phyloP scores from a whole-genome alignment of 1,140 invertebrate genomes.

The Nasonia longicornis region DNA sequence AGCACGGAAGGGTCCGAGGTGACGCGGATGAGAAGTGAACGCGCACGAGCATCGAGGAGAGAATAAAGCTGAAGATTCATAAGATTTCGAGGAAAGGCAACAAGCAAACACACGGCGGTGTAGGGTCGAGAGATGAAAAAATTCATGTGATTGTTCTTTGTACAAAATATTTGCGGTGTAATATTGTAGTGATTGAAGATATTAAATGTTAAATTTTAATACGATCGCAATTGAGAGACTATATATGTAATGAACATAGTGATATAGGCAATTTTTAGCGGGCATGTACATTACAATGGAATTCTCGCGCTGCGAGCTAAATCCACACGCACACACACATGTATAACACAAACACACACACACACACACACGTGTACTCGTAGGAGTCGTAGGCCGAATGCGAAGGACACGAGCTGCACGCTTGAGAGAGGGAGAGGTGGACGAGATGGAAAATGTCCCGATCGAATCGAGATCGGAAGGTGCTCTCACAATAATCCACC shows the following conservation, averaged over 20 bases:
- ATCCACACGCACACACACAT: constrained; percentile 15
- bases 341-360: too few species aligned
- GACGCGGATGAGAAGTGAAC: constrained; percentile 34
- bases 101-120: constrained; percentile 48
- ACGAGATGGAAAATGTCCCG: constrained; percentile 11
- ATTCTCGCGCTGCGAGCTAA: constrained; percentile 37
- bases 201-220: constrained; percentile 71
- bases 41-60: background rate
- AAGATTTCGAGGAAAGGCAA: constrained; percentile 42
- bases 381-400: background rate
- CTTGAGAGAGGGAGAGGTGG: background rate
- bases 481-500: constrained; percentile 29
- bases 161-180: constrained; percentile 70
- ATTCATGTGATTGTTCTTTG: constrained; percentile 71
- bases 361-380: too few species aligned
- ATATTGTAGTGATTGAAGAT: constrained; percentile 69
- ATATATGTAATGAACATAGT: constrained; percentile 52
- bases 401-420: background rate
- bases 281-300: constrained; percentile 67
- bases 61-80: background rate
- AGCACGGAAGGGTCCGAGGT: constrained; percentile 33
- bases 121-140: constrained; percentile 56
- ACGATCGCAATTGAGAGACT: constrained; percentile 67
- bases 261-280: constrained; percentile 62
- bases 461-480: constrained; percentile 11